Base-by-base conservation (phyloP, 2,113 vertebrate species). In the Todiramphus saurophagus region DNA sequence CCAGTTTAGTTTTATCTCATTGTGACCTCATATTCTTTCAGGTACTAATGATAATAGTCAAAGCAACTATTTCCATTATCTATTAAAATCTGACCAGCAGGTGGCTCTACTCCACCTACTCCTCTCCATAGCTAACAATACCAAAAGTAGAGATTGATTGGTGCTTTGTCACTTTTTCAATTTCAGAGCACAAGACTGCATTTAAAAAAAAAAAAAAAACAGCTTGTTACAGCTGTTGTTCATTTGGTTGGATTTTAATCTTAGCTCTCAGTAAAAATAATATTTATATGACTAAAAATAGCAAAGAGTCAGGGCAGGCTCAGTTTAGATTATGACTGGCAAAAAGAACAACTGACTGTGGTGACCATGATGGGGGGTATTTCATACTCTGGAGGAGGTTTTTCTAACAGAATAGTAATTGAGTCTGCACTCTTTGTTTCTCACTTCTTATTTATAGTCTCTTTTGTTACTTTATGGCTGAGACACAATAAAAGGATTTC, bases 331-430 rank as follows among this genome's bases (percentile, higher is more conserved):
- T 81, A 68, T 76, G 48, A 84, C 4, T 78, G 53, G 44, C 64
- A 64, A 78, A 51, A 93, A 93, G 73, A 88, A 62, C 16, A 62
- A 33, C 35, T 64, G 25, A n/a, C 31, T 59, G 19, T 39, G n/a
- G 76, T 91, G 68, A 93, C 84, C 27, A 64, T 20, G 11, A 68
- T 16, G 13, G 27, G 67, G 72, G 10, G 11, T 24, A 83, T 91
- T 88, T 95, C 58, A 55, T 83, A 68, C 28, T 76, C 53, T 64
- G 33, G 35, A 93, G 48, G 31, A 83, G 48, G 19, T 2, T 95
- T 94, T 94, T 63, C 56, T 78, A 85, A 56, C 68, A 95, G 59
- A 88, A 83, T 35, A 58, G 39, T 86, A 75, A 94, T 67, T 81
- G 48, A 93, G n/a, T 75, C 80, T 92, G 31, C 35, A 55, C 27